Conservation (phyloP, 1,140 invertebrate genomes). For the Asbolus verrucosus region DNA sequence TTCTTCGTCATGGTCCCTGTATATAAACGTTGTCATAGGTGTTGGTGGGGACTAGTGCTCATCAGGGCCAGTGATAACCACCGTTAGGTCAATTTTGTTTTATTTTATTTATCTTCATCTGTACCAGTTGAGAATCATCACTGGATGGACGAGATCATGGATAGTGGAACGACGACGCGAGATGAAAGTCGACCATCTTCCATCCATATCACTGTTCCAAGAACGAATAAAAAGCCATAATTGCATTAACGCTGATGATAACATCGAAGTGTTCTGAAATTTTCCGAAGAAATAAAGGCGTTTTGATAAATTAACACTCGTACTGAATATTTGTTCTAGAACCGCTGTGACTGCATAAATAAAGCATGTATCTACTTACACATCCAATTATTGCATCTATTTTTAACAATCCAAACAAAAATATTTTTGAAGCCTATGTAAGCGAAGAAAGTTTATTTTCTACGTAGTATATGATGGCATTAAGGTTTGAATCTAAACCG, state of each 20-base stretch:
- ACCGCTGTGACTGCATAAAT: too few relatives aligned
- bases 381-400: too few relatives aligned
- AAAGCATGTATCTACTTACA: too few relatives aligned
- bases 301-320: too few relatives aligned
- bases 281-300: too few relatives aligned
- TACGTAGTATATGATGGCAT: too few relatives aligned
- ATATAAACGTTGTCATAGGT: slow-evolving; percentile 23
- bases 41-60: slow-evolving; percentile 35
- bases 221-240: slow-evolving; percentile 2
- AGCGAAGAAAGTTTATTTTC: too few relatives aligned
- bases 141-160: slow-evolving; percentile 17
- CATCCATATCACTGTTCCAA: not conserved
- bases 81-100: slow-evolving; percentile 41
- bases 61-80: slow-evolving; percentile 38
- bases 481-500: too few relatives aligned
- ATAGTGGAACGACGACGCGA: slow-evolving; percentile 24
- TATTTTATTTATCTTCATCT: slow-evolving; percentile 36
- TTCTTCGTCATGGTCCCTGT: slow-evolving; percentile 36
- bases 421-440: too few relatives aligned
- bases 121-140: slow-evolving; percentile 18
- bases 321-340: too few relatives aligned
- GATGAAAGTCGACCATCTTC: slow-evolving; percentile 37
- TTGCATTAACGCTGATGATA: not conserved
- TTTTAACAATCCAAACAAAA: too few relatives aligned
- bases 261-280: too few relatives aligned